These are phyloP conservation scores for Aspidapion aeneum DNA, from an alignment of 2,888 invertebrate species.

Conservation along the genomic window DNA sequence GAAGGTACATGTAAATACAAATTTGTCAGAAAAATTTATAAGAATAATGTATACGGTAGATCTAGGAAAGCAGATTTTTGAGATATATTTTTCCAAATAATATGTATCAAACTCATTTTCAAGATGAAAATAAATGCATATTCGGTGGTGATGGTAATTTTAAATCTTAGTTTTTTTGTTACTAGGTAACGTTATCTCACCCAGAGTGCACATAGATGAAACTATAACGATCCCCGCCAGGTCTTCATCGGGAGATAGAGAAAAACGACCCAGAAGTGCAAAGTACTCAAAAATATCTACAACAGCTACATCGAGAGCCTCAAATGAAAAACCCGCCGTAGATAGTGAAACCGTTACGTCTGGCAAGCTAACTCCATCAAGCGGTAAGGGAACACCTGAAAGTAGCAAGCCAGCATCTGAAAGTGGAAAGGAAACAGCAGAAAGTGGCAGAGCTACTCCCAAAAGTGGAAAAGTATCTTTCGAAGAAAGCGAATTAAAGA, in stretches of 20 bases:
- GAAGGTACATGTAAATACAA: too few species aligned
- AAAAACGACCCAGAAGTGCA: constrained; percentile 38
- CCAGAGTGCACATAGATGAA: constrained; percentile 20
- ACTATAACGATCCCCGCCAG: constrained; percentile 15
- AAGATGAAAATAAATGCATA: too few species aligned
- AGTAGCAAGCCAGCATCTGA: constrained; percentile 4
- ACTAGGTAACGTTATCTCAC: constrained; percentile 8
- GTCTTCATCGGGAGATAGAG: constrained; percentile 24
- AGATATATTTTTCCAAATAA: too few species aligned
- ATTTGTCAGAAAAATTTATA: too few species aligned
- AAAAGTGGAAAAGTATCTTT: constrained; percentile 10
- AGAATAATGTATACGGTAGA: too few species aligned
- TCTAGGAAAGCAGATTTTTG: too few species aligned
- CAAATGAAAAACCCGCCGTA: background rate
- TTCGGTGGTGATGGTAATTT: too few species aligned
- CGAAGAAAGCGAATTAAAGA: constrained; percentile 10
- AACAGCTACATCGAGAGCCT: background rate
- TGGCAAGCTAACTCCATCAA: too few species aligned
- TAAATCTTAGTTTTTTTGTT: background rate
- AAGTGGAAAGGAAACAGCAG: too few species aligned
- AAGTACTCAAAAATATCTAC: constrained; percentile 23
- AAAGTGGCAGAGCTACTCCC: background rate
- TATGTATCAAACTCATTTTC: too few species aligned
- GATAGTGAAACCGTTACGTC: background rate
- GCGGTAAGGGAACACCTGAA: background rate